Percentiles rank a stretch among this genome's conserved stretches.
Conservation (phyloP, 1,140 invertebrate genomes). For the Calycopis cecrops region DNA sequence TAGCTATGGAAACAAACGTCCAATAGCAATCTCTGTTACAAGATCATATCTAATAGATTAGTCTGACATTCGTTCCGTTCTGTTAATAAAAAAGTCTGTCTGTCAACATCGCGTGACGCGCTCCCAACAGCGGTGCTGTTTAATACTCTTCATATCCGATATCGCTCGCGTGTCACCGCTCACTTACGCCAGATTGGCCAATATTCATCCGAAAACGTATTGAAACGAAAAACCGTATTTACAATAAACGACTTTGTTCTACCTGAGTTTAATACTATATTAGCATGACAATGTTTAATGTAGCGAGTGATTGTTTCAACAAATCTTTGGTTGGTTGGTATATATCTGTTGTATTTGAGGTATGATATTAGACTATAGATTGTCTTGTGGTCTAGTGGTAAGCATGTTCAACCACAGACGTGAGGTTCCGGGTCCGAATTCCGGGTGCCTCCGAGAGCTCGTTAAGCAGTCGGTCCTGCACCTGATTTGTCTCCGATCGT, state of each 20-base stretch:
- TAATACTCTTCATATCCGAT: slow-evolving; percentile 28
- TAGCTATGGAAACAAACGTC: not conserved
- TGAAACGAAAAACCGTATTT: slow-evolving; percentile 16
- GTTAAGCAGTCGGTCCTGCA: no score
- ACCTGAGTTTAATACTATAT: slow-evolving; percentile 9
- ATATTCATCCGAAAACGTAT: slow-evolving; percentile 14
- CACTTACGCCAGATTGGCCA: slow-evolving; percentile 29
- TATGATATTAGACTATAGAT: no score
- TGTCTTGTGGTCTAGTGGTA: no score
- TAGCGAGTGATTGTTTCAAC: not conserved
- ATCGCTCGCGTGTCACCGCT: slow-evolving; percentile 28
- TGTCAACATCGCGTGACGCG: slow-evolving; percentile 16
- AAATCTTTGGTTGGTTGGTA: no score
- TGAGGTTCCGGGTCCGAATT: no score
- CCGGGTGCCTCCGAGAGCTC: no score
- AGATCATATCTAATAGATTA: not conserved
- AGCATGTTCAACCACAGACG: no score
- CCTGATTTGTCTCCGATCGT: no score
- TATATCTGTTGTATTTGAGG: no score
- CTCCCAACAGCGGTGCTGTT: slow-evolving; percentile 12
- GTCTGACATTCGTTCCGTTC: slow-evolving; percentile 1
- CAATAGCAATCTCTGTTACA: no score
- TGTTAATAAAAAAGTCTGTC: slow-evolving; percentile 10
- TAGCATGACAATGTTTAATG: slow-evolving; percentile 8
- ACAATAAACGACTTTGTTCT: slow-evolving; percentile 5